phyloP scores from a whole-genome alignment of 2,113 vertebrate genomes.

The Siniperca knerii region DNA sequence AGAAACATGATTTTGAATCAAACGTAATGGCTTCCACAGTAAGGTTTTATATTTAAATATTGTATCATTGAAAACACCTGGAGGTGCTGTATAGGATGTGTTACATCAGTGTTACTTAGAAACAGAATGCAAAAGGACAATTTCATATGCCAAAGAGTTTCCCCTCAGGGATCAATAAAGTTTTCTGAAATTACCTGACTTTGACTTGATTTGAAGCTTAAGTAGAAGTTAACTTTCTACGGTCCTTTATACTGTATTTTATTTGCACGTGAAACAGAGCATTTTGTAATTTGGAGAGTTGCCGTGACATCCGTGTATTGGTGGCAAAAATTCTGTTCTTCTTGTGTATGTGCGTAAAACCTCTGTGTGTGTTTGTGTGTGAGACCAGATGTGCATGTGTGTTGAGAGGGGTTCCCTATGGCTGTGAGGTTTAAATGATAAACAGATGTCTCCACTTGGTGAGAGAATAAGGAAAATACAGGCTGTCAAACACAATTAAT shows the following conservation, averaged over 20 bases:
- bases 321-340: background rate
- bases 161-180: no score
- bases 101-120: no score
- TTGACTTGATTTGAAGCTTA: background rate
- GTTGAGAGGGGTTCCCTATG: constrained; percentile 42
- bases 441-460: constrained; percentile 75
- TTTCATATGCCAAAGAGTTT: background rate
- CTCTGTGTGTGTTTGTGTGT: background rate
- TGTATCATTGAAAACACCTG: background rate
- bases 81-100: background rate
- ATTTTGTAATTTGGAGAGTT: background rate
- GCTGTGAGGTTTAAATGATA: constrained; percentile 59
- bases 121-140: background rate
- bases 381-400: constrained; percentile 46
- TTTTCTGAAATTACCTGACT: background rate
- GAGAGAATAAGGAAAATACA: constrained; percentile 55
- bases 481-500: constrained; percentile 74
- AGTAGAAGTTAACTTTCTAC: no score
- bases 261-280: background rate
- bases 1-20: background rate
- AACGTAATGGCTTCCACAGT: background rate
- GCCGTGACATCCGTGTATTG: constrained; percentile 4
- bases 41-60: background rate
- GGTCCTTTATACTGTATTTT: background rate
- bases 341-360: background rate